Base-by-base conservation (phyloP, 2,888 invertebrate genomes). In the Panopea generosa region DNA sequence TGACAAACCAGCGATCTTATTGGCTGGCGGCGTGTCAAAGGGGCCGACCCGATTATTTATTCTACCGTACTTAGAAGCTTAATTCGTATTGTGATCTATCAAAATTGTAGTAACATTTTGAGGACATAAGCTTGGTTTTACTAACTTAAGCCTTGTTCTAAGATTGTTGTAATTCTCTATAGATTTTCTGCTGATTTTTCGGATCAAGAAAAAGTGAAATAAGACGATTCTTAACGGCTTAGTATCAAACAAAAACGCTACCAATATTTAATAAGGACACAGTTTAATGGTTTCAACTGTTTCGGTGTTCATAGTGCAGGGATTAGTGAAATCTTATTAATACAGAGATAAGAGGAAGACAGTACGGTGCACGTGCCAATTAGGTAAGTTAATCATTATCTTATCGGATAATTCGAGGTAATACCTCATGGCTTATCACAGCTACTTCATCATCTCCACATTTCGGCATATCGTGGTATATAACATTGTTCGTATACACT, bases 51-150 rank as follows among this genome's bases (percentile, higher is more conserved):
- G 70, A 60, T 67, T 80, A 70, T 80, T 77, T 80, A 80, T 76
- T 73, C 73, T 70, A 27, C 72, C 71, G 60, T 76, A 75, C 80
- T 76, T 76, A 76, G 70, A 29, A 52, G 73, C 71, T 80, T 80
- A 79, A 70, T 22, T 70, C 67, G 56, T 33, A 69, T 60, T 73
- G 70, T 76, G 80, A 84, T 85, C 85, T 80, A 83, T 84, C 85
- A 84, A 79, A 73, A 78, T 68, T 70, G 74, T 74, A 77, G 74
- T 68, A 75, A 81, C 84, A 83, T 84, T 84, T 82, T 84, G 76
- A 82, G 73, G 77, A 79, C 83, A 80, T 85, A 85, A 85, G 84
- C 85, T 77, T 63, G 74, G 69, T 80, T 84, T 82, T 79, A 74
- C 67, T 71, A 67, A 79, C 70, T 84, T 84, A 85, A 79, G 81